Conservation (phyloP, 2,113 vertebrate genomes). For the Clupea harengus region DNA sequence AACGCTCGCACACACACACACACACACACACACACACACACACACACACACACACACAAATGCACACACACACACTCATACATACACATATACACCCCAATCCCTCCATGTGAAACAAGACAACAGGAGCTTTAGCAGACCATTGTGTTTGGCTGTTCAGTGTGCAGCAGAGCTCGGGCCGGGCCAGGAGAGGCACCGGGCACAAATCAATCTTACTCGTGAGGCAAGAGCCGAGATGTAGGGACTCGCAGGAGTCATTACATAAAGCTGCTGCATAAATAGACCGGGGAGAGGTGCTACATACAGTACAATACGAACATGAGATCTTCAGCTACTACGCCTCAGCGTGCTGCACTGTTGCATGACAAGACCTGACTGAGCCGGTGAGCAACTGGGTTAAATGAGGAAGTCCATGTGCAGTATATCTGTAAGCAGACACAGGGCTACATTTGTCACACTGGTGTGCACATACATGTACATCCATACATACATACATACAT, state of each 20-base stretch:
- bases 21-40: neutral
- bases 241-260: conserved; percentile 28
- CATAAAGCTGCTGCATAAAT: conserved; percentile 28
- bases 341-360: neutral
- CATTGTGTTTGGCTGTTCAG: conserved; percentile 20
- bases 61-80: neutral
- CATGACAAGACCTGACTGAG: neutral
- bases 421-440: neutral
- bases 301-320: neutral
- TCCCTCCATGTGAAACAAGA: conserved; percentile 7
- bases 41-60: neutral
- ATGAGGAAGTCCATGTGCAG: neutral
- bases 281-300: conserved; percentile 6
- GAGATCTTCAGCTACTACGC: neutral
- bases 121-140: conserved; percentile 29
- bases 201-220: conserved; percentile 23
- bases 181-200: conserved; percentile 19
- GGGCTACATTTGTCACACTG: neutral
- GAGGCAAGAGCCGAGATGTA: conserved; percentile 8
- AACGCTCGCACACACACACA: neutral
- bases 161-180: conserved; percentile 20
- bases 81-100: neutral
- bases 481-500: neutral
- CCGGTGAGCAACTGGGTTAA: neutral
- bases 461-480: too few relatives aligned